Conservation (phyloP, 2,113 vertebrate genomes). For the Xenus cinereus region DNA sequence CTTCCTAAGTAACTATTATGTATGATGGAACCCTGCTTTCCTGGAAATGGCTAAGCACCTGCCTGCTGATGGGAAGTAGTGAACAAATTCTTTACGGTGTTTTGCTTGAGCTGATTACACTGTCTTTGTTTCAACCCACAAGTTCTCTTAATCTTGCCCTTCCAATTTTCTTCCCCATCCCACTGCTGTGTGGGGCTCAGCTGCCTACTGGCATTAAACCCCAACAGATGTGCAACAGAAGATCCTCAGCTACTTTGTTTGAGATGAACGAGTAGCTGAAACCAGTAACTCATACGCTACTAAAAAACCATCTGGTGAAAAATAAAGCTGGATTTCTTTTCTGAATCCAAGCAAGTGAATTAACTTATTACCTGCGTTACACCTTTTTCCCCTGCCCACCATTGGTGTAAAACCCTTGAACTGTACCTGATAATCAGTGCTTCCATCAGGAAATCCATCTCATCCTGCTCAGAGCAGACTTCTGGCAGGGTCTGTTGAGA, state of each 20-base stretch:
- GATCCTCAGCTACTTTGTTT: not conserved
- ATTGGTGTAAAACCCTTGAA: not conserved
- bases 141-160: not conserved
- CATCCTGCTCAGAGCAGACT: slow-evolving; percentile 91
- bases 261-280: not conserved
- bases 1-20: not conserved
- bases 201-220: not conserved
- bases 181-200: not conserved
- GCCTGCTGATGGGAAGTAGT: not conserved
- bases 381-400: not conserved
- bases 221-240: not conserved
- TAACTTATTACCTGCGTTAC: not conserved
- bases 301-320: not conserved
- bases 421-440: slow-evolving; percentile 88
- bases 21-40: not conserved
- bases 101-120: not conserved
- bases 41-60: not conserved
- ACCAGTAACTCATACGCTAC: not conserved
- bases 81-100: not conserved
- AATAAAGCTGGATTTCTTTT: not conserved
- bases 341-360: not conserved
- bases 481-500: slow-evolving; percentile 85
- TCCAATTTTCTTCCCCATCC: not conserved
- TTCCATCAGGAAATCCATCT: slow-evolving; percentile 94
- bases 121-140: not conserved